These are phyloP conservation scores for Morpho helenor DNA, from an alignment of 2,888 invertebrate genomes.

Conservation along the genomic window DNA sequence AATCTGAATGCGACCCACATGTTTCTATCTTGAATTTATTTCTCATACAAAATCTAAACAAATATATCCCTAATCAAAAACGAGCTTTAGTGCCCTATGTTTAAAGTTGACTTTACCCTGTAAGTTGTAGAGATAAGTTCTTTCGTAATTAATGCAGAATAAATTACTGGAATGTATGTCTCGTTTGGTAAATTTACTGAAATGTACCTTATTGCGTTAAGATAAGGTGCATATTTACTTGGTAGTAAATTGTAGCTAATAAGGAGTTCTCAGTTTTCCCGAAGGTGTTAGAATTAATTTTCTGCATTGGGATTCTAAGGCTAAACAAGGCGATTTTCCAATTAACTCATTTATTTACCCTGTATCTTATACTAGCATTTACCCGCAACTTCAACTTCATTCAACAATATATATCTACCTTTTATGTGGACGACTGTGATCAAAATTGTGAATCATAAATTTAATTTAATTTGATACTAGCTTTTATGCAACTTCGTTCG, in stretches of 20 bases:
- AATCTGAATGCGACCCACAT: conserved; percentile 27
- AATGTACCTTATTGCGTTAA: conserved; percentile 8
- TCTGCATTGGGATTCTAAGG: conserved; percentile 15
- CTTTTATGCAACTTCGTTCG: no score
- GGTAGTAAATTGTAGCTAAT: background rate
- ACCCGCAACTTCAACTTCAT: no score
- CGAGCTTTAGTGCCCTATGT: background rate
- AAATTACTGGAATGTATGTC: conserved; percentile 11
- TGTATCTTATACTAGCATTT: background rate
- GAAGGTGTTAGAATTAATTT: conserved; percentile 23
- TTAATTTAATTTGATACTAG: no score
- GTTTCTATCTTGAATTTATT: conserved; percentile 20
- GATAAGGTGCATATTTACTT: conserved; percentile 13
- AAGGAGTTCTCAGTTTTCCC: conserved; percentile 14
- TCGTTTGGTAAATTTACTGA: background rate
- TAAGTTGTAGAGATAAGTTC: background rate
- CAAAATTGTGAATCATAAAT: no score
- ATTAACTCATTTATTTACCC: background rate
- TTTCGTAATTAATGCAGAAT: conserved; percentile 3
- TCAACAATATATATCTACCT: no score
- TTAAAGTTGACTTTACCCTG: conserved; percentile 9
- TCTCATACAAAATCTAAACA: conserved; percentile 10
- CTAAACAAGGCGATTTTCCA: conserved; percentile 14
- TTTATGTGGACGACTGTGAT: no score
- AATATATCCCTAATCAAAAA: background rate